Percentiles rank a stretch among this genome's conserved stretches.
Evolutionary conservation across 2,888 invertebrate genomes (phyloP).

Genomic region (Dendrolimus houi): DNA sequence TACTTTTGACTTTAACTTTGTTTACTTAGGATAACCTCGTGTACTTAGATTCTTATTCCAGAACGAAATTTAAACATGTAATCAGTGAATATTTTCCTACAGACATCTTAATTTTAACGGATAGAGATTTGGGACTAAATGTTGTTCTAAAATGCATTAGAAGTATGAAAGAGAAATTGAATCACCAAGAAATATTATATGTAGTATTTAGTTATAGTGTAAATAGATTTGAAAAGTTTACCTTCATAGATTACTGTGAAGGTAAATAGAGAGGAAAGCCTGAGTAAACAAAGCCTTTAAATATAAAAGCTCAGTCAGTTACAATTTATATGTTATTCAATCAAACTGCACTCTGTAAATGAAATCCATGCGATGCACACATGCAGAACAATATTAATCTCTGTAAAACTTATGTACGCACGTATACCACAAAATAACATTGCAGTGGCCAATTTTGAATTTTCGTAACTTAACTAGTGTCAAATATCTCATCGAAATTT

Average conservation of each 20-base stretch:
- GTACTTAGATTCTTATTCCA: no score
- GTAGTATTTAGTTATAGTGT: no score
- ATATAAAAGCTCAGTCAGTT: neutral
- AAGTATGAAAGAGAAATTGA: no score
- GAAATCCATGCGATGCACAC: constrained; percentile 60
- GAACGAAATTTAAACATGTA: no score
- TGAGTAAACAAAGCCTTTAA: neutral
- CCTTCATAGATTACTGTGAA: no score
- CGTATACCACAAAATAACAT: constrained; percentile 18
- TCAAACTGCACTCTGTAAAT: constrained; percentile 51
- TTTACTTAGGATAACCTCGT: neutral
- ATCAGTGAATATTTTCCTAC: no score
- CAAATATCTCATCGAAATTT: neutral
- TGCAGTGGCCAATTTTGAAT: neutral
- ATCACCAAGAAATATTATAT: no score
- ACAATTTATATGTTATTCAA: neutral
- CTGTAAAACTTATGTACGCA: constrained; percentile 49
- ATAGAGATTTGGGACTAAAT: no score
- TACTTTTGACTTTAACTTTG: neutral
- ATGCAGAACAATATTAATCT: constrained; percentile 43
- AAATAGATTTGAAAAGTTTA: no score
- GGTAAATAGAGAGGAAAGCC: no score
- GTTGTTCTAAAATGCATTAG: no score
- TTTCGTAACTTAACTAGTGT: neutral
- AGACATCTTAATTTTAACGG: no score